Evolutionary conservation across 2,797 vertebrate species (phyloP).

Genomic region (Urocyon cinereoargenteus): DNA sequence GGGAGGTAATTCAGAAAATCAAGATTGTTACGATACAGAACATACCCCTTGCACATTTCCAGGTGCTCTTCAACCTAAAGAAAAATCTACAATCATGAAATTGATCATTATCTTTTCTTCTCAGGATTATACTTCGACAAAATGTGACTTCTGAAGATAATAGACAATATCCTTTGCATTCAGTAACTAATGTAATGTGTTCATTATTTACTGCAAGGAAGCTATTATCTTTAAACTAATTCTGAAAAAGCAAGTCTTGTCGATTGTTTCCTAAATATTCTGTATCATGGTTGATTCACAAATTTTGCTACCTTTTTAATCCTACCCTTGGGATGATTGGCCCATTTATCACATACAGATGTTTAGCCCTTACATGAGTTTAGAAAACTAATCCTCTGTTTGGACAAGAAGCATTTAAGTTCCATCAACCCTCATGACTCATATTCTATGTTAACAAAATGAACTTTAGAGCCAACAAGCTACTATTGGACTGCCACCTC

Average conservation of each 20-base stretch:
- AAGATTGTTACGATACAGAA: neutral
- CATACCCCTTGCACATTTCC: neutral
- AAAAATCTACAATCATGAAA: neutral
- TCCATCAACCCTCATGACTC: neutral
- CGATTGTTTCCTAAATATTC: neutral
- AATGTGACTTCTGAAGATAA: slow-evolving; percentile 24
- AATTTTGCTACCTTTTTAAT: neutral
- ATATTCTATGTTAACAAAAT: neutral
- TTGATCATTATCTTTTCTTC: neutral
- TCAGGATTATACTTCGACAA: neutral
- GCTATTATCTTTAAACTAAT: neutral
- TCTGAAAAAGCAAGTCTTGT: neutral
- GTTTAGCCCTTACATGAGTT: neutral
- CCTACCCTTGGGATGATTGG: neutral
- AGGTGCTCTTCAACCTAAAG: neutral
- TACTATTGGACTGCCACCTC: neutral
- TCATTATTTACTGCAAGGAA: slow-evolving; percentile 12
- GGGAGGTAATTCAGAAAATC: neutral
- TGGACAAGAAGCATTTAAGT: neutral
- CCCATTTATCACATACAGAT: neutral
- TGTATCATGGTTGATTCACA: neutral
- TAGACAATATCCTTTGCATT: neutral
- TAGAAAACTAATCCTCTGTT: neutral
- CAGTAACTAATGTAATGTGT: neutral
- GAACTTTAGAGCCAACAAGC: neutral